phyloP scores from a whole-genome alignment of 2,113 vertebrate genomes.

The Noctilio leporinus region DNA sequence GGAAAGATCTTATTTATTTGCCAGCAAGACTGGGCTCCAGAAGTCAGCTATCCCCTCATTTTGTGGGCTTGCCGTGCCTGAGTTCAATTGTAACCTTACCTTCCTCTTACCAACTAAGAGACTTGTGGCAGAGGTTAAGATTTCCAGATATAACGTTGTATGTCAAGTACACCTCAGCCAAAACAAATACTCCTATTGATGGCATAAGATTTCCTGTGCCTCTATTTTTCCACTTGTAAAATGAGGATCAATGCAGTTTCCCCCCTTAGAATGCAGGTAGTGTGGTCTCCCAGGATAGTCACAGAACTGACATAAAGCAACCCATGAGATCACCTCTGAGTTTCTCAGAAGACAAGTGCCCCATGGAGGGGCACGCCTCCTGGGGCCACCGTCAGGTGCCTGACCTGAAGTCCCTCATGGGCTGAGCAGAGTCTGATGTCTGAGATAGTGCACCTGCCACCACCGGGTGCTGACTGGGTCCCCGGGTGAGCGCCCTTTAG shows the following conservation, averaged over 20 bases:
- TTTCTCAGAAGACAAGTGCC: not conserved
- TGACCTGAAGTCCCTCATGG: not conserved
- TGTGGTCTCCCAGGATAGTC: not conserved
- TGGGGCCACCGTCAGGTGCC: not conserved
- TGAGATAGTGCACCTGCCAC: not conserved
- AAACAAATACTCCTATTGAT: not conserved
- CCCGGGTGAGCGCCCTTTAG: not conserved
- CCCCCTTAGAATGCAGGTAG: not conserved
- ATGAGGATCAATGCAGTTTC: not conserved
- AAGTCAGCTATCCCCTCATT: not conserved
- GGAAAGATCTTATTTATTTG: not conserved
- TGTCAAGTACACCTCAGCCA: not conserved
- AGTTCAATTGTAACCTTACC: not conserved
- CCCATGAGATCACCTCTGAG: not conserved
- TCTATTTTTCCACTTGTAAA: not conserved
- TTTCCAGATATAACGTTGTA: not conserved
- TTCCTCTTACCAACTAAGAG: not conserved
- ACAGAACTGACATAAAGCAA: not conserved
- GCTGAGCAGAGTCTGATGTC: not conserved
- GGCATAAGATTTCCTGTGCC: not conserved
- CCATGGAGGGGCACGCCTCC: not conserved
- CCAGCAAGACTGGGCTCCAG: not conserved
- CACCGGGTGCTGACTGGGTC: not conserved
- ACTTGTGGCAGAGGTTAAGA: not conserved
- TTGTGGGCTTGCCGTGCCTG: not conserved